A percentile compares a stretch with the other conserved stretches of the same genome.
These are phyloP conservation scores for Morelia viridis DNA, from an alignment of 2,797 vertebrate species.

Conservation along the genomic window DNA sequence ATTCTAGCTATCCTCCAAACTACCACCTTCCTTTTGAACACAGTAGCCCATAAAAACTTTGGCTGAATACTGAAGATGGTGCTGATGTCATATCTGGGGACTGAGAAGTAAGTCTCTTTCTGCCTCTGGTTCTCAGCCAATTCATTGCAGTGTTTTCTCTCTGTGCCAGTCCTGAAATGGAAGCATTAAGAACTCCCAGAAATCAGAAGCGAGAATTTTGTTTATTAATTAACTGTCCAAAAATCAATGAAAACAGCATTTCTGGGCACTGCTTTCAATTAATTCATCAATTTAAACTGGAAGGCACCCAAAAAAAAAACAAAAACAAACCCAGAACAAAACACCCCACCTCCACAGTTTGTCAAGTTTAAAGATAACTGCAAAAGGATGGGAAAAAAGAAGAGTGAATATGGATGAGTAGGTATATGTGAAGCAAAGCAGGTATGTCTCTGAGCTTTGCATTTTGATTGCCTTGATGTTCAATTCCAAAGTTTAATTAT, in stretches of 20 bases:
- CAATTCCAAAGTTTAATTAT: slow-evolving; percentile 15
- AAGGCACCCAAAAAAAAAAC: neutral
- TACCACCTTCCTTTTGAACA: neutral
- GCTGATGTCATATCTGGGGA: neutral
- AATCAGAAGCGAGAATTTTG: neutral
- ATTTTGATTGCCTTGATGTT: slow-evolving; percentile 26
- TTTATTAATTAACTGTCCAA: neutral
- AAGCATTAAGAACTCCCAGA: neutral
- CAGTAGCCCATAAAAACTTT: neutral
- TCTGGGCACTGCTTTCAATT: slow-evolving; percentile 12
- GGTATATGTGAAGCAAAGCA: neutral
- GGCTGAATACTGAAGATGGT: neutral
- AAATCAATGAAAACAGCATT: neutral
- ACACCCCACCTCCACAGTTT: neutral
- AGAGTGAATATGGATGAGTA: neutral
- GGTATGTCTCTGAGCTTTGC: neutral
- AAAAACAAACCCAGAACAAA: too few relatives aligned
- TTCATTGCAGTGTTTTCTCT: neutral
- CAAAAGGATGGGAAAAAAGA: neutral
- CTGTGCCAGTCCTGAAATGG: neutral
- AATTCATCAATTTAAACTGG: neutral
- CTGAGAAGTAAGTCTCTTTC: neutral
- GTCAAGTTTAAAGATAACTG: neutral
- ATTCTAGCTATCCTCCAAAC: too few relatives aligned
- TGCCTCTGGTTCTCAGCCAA: neutral